A percentile compares a stretch with the other conserved stretches of the same genome.
Evolutionary conservation across 2,113 vertebrate species (phyloP).

Genomic region (Malurus melanocephalus): DNA sequence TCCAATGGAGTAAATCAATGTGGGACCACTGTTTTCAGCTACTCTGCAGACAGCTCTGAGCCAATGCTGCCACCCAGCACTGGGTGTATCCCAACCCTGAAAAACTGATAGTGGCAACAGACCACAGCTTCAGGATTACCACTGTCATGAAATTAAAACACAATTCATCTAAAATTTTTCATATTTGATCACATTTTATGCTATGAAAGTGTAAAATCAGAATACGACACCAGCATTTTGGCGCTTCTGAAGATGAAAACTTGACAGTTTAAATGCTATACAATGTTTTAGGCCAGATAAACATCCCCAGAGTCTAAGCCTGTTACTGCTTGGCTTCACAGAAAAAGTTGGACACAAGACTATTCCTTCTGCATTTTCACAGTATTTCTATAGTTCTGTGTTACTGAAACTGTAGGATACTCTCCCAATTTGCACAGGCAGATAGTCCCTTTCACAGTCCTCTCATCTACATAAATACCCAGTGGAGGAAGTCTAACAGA

Average conservation of each 20-base stretch:
- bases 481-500: not conserved
- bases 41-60: not conserved
- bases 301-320: rapidly evolving
- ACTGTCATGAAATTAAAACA: not conserved
- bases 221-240: not conserved
- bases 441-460: not conserved
- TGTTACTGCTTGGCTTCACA: not conserved
- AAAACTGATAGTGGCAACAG: not conserved
- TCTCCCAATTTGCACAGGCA: not conserved
- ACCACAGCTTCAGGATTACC: not conserved
- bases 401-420: not conserved
- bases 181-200: not conserved
- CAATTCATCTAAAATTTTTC: not conserved
- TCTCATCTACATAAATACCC: not conserved
- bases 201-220: not conserved
- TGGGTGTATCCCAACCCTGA: not conserved
- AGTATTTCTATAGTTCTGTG: not conserved
- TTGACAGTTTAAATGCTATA: not conserved
- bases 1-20: not conserved
- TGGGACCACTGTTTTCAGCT: not conserved
- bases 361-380: not conserved
- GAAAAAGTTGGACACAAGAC: not conserved
- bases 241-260: not conserved
- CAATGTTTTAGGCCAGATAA: not conserved
- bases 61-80: not conserved